Conservation (phyloP, 2,113 vertebrate species). For the Rhinoptilus africanus region DNA sequence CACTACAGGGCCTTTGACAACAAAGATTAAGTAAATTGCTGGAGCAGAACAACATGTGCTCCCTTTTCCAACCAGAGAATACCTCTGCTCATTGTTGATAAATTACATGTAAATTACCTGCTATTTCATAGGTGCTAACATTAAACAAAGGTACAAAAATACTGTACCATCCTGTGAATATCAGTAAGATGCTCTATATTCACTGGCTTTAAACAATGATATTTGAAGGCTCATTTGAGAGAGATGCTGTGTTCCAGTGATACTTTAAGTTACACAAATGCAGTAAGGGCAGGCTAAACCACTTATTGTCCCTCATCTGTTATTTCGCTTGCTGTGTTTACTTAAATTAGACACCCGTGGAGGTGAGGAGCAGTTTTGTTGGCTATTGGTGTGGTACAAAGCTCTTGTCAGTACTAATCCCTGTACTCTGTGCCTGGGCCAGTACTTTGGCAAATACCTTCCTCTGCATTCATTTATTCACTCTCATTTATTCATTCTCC, state of each 20-base stretch:
- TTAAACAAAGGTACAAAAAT: neutral
- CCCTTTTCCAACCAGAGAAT: neutral
- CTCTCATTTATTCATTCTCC: neutral
- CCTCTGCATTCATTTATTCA: neutral
- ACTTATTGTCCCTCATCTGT: neutral
- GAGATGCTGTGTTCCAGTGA: neutral
- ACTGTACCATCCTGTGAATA: neutral
- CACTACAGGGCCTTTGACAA: neutral
- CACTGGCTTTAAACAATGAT: neutral
- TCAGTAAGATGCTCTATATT: neutral
- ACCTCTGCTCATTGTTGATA: neutral
- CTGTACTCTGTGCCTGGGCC: neutral
- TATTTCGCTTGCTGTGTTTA: neutral
- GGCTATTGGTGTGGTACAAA: neutral
- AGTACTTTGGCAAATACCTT: neutral
- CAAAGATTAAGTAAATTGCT: neutral
- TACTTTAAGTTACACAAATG: neutral
- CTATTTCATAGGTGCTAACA: neutral
- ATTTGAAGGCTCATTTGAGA: neutral
- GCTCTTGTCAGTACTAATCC: neutral
- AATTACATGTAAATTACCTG: neutral
- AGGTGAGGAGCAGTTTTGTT: neutral
- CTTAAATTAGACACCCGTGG: neutral
- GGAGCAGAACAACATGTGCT: neutral
- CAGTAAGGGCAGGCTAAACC: neutral